Evolutionary conservation across 2,797 vertebrate species (phyloP), one percentile per base, ranked within the genome.

Genomic region (Oryzias dopingdopingensis): DNA sequence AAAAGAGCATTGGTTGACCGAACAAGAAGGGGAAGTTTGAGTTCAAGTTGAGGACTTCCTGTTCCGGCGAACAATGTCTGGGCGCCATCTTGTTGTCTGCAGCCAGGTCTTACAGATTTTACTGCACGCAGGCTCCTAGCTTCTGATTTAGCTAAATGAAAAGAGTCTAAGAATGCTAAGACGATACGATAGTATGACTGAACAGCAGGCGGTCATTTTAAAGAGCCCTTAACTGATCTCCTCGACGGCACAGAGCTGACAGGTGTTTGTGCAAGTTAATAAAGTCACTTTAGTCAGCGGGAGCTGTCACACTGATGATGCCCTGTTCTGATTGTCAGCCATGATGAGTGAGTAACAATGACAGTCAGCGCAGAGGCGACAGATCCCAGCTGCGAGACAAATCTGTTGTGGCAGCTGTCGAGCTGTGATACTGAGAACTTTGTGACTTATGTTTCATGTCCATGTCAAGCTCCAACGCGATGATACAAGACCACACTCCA

Each of bases 321-420:
- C 65, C 63, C 49, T 51, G 71, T 71, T 86, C 74, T 55, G 80
- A 81, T 54, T 83, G 86, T 86, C 87, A 87, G 74, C 67, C 26
- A 0, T 52, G 75, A 86, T 80, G 69, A 76, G 68, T 69, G 70
- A 81, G 55, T 52, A 67, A 66, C 67, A 56, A 12, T 73, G 86
- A 83, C 76, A 70, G 24, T 48, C 58, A 62, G 80, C 6, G 73
- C 62, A 61, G 77, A 72, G 51, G 43, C 63, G 79, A 80, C 85
- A 77, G 79, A 70, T 70, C 16, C 52, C 53, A 7, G 16, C 64
- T 43, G 70, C 14, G 43, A 82, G 85, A 86, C 75, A 71, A 81
- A 90, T 81, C 67, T 71, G 72, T 71, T 41, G 24, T 59, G 86
- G 83, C 87, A 89, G 50, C 62, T 52, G 24, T 50, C 68, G 57